Conservation (phyloP, 2,797 vertebrate genomes). For the Dryobates pubescens region DNA sequence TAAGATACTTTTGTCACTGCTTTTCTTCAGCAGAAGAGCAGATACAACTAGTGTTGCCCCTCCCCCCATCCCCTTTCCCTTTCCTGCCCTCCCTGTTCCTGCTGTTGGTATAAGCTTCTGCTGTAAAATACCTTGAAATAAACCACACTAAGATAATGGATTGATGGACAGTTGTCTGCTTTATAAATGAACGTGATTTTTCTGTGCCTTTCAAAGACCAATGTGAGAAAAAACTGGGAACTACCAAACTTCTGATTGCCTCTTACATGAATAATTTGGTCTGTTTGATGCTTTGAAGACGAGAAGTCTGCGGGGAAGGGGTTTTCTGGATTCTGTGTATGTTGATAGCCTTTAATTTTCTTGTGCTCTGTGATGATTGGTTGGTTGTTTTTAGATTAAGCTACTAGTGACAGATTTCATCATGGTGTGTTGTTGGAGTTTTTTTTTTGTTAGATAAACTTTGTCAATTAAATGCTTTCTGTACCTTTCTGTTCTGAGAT, state of each 20-base stretch:
- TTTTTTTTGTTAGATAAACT: not conserved
- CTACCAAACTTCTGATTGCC: not conserved
- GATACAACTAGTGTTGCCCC: not conserved
- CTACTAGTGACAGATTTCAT: not conserved
- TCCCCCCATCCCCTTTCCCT: not conserved
- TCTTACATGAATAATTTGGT: fast-evolving
- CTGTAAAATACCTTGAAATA: not conserved
- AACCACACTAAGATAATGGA: not conserved
- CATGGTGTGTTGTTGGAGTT: fast-evolving
- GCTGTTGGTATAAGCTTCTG: not conserved
- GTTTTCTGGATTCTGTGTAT: not conserved
- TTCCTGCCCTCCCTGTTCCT: not conserved
- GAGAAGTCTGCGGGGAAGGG: not conserved
- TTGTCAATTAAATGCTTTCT: not conserved
- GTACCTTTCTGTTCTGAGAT: not conserved
- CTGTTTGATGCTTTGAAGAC: not conserved
- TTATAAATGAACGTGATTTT: not conserved
- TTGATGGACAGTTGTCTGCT: not conserved
- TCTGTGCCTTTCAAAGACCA: not conserved
- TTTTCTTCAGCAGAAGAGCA: not conserved
- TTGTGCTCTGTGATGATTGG: not conserved
- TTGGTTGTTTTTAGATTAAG: not conserved
- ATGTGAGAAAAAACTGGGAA: not conserved
- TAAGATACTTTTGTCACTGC: not conserved
- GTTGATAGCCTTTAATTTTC: not conserved